These are phyloP conservation scores for Carettochelys insculpta DNA, from an alignment of 2,113 vertebrate species.

Conservation along the genomic window DNA sequence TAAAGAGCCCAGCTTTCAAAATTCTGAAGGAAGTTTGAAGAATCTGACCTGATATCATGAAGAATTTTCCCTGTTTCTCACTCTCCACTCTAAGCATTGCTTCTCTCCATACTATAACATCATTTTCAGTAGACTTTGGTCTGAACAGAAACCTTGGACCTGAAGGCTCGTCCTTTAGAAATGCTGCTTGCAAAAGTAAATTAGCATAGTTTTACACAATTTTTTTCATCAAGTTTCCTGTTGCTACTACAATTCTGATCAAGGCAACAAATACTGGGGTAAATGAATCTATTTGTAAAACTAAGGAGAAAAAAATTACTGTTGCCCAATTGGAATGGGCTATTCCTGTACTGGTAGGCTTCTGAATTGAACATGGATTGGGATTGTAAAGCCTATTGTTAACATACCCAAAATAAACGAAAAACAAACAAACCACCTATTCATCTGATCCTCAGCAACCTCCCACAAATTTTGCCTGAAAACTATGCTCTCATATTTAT, in stretches of 20 bases:
- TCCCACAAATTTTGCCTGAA: not conserved
- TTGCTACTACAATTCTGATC: not conserved
- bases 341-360: conserved; percentile 6
- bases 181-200: fast-evolving
- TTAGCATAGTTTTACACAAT: not conserved
- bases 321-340: not conserved
- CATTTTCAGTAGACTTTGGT: not conserved
- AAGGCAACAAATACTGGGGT: not conserved
- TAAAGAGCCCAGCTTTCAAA: not conserved
- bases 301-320: conserved; percentile 2
- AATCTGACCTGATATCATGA: not conserved
- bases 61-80: not conserved
- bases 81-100: not conserved
- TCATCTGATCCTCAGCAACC: conserved; percentile 41
- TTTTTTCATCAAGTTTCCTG: not conserved
- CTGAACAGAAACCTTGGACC: not conserved
- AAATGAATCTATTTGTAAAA: conserved; percentile 10
- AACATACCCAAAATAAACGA: conserved; percentile 3
- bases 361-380: conserved; percentile 20
- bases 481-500: conserved; percentile 25
- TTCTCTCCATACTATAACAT: not conserved
- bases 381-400: conserved; percentile 42
- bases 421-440: conserved; percentile 1
- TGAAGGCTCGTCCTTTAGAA: not conserved
- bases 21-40: not conserved